Percentiles rank a stretch among this genome's conserved stretches.
phyloP scores from a whole-genome alignment of 2,113 vertebrate genomes.

The Chitala chitala region DNA sequence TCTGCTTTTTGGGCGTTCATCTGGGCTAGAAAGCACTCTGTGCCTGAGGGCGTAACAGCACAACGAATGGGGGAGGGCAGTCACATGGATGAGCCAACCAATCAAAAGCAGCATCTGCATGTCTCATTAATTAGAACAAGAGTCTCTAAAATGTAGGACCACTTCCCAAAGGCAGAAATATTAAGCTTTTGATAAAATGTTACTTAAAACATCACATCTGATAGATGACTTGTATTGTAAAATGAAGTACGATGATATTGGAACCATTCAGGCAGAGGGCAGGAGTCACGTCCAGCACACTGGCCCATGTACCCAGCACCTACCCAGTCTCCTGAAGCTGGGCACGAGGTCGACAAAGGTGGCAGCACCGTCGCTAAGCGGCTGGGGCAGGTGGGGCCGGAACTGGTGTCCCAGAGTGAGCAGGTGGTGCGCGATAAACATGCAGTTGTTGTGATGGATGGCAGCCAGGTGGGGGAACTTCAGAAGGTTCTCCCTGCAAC shows the following conservation, averaged over 20 bases:
- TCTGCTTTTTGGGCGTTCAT: constrained; percentile 84
- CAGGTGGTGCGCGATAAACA: constrained; percentile 91
- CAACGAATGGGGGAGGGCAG: too few relatives aligned
- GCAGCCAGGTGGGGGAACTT: constrained; percentile 93
- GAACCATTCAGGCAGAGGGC: too few relatives aligned
- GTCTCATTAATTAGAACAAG: too few relatives aligned
- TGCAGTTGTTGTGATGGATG: constrained; percentile 98
- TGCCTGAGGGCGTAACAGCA: constrained; percentile 58
- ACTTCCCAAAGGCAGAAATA: too few relatives aligned
- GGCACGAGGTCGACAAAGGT: constrained; percentile 95
- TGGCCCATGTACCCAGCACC: constrained; percentile 6
- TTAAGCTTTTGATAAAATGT: too few relatives aligned
- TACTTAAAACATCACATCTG: too few relatives aligned
- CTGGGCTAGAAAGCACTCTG: constrained; percentile 84
- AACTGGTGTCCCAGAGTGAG: constrained; percentile 92
- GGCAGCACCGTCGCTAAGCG: constrained; percentile 67
- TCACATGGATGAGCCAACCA: too few relatives aligned
- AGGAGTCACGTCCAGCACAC: not conserved
- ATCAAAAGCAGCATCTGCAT: too few relatives aligned
- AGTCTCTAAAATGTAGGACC: too few relatives aligned
- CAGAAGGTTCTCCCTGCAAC: constrained; percentile 81
- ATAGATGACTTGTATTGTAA: too few relatives aligned
- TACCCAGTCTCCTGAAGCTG: constrained; percentile 85
- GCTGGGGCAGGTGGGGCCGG: constrained; percentile 58
- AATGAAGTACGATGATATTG: too few relatives aligned